Evolutionary conservation across 2,888 invertebrate species (phyloP).

Genomic region (Sminthurinus aureus): DNA sequence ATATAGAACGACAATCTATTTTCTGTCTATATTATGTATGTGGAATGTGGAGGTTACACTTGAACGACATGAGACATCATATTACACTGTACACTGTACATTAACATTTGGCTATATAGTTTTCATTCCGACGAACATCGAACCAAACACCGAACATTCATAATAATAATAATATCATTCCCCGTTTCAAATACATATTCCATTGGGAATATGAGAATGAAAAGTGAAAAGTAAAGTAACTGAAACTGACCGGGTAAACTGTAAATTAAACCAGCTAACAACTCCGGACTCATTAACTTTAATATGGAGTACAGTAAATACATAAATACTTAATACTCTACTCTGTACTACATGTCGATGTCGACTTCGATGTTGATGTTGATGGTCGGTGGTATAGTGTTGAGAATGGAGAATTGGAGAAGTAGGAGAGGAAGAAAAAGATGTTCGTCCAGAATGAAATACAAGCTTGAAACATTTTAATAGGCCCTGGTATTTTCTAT

Average conservation of each 20-base stretch:
- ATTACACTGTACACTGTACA: too few species aligned
- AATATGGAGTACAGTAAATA: background rate
- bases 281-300: too few species aligned
- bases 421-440: background rate
- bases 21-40: background rate
- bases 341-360: background rate
- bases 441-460: background rate
- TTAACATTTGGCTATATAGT: too few species aligned
- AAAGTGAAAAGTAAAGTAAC: background rate
- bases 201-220: too few species aligned
- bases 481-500: background rate
- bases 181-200: too few species aligned
- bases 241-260: background rate
- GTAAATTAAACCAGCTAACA: background rate
- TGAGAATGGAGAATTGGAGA: too few species aligned
- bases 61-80: background rate
- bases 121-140: too few species aligned
- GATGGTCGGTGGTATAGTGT: background rate
- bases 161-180: too few species aligned
- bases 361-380: background rate
- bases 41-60: background rate
- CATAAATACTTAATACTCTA: background rate
- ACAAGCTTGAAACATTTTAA: background rate
- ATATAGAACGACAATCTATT: too few species aligned
- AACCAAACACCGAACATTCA: too few species aligned